Conservation (phyloP, 2,113 vertebrate genomes). For the Coryphaenoides rupestris region DNA sequence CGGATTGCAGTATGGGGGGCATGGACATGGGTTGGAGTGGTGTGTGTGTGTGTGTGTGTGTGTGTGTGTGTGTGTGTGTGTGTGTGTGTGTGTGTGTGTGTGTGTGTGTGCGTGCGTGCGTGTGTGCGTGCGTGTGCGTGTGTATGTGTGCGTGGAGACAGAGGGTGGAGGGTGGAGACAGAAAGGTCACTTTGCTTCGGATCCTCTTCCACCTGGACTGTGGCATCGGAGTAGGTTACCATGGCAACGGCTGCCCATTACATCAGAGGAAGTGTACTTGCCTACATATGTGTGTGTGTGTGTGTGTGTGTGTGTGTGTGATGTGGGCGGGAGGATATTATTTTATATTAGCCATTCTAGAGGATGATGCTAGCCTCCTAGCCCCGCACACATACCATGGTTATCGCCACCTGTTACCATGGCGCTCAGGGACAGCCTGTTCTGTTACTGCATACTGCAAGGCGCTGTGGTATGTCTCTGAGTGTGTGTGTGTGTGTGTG, state of each 20-base stretch:
- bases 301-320: conserved; percentile 25
- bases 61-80: background rate
- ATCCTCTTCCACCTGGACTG: background rate
- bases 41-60: background rate
- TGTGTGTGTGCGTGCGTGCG: background rate
- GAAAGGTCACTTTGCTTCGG: background rate
- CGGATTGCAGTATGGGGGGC: background rate
- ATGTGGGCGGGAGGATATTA: conserved; percentile 4
- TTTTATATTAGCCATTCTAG: too few species aligned
- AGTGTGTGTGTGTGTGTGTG: conserved; percentile 8
- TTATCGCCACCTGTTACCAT: conserved; percentile 64
- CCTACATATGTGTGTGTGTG: background rate
- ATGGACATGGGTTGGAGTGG: background rate
- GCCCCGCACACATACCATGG: background rate
- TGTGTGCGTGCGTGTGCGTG: background rate
- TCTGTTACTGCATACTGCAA: conserved; percentile 13
- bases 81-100: background rate
- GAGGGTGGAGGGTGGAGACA: background rate
- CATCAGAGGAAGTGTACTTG: background rate
- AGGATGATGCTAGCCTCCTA: too few species aligned
- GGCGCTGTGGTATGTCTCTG: background rate
- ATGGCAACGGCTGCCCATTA: background rate
- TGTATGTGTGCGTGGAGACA: background rate
- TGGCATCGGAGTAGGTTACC: background rate
- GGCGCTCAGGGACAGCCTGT: conserved; percentile 36